Evolutionary conservation across 1,140 invertebrate species (phyloP).

Genomic region (Araneus ventricosus): DNA sequence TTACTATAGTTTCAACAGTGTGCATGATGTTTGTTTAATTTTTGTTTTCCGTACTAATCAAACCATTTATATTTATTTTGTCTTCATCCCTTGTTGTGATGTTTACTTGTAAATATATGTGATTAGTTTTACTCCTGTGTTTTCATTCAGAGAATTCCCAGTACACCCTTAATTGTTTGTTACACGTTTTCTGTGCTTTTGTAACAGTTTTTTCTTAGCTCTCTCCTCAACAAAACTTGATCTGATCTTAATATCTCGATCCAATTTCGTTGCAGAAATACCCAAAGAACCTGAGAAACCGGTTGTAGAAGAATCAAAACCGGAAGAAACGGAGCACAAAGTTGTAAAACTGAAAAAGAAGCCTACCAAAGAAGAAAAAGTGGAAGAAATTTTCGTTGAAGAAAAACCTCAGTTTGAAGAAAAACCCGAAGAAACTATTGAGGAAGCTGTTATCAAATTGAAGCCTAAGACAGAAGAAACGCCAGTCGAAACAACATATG

Average conservation of each 20-base stretch:
- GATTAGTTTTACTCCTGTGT: not conserved
- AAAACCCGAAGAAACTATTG: constrained; percentile 62
- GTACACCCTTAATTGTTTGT: no score
- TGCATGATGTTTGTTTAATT: not conserved
- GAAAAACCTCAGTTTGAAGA: constrained; percentile 66
- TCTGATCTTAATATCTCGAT: not conserved
- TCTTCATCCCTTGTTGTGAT: not conserved
- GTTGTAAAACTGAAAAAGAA: constrained; percentile 58
- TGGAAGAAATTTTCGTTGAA: constrained; percentile 41
- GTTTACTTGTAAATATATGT: not conserved
- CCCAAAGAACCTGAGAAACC: constrained; percentile 38
- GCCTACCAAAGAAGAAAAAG: constrained; percentile 32
- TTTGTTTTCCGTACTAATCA: not conserved
- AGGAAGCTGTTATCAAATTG: constrained; percentile 45
- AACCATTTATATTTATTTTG: not conserved
- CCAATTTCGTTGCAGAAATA: constrained; percentile 27
- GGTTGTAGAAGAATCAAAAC: not conserved
- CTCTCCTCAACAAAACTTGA: not conserved
- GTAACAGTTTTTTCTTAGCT: not conserved
- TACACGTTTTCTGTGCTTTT: not conserved
- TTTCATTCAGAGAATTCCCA: not conserved
- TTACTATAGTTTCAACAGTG: not conserved
- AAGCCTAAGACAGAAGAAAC: constrained; percentile 33
- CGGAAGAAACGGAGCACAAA: constrained; percentile 33
- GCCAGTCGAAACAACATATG: not conserved